These are phyloP conservation scores for Alentia gelatinosa DNA, from an alignment of 2,888 invertebrate species.

Conservation along the genomic window DNA sequence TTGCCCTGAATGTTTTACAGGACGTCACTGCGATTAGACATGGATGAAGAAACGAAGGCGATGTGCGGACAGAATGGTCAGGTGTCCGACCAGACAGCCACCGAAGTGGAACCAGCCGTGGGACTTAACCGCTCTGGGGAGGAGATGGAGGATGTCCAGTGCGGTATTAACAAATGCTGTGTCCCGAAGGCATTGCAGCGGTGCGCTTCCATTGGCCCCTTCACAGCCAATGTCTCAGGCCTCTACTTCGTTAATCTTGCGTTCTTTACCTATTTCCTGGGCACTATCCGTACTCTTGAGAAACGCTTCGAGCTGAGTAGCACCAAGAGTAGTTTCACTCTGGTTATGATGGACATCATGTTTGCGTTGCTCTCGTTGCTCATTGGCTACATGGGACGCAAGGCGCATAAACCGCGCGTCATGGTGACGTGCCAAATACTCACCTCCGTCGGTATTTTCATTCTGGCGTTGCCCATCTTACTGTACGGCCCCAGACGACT, in stretches of 20 bases:
- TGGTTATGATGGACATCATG: constrained; percentile 62
- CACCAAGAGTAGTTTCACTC: constrained; percentile 61
- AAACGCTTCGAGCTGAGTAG: constrained; percentile 63
- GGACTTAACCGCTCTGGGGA: background rate
- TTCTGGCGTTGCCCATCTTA: background rate
- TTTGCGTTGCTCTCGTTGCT: constrained; percentile 63
- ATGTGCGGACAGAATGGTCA: no score
- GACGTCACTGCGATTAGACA: no score
- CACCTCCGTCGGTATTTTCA: constrained; percentile 28
- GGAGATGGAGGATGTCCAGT: background rate
- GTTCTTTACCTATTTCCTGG: constrained; percentile 48
- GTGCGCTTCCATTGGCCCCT: constrained; percentile 27
- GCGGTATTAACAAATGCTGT: background rate
- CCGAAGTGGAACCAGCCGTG: no score
- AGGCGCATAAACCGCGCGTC: constrained; percentile 63
- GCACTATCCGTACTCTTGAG: constrained; percentile 64
- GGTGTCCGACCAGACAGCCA: no score
- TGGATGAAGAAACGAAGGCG: no score
- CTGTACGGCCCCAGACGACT: constrained; percentile 18
- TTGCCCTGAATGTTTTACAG: no score
- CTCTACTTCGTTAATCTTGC: constrained; percentile 24
- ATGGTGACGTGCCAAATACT: constrained; percentile 52
- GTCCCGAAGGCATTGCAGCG: background rate
- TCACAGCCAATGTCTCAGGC: constrained; percentile 29
- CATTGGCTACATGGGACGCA: constrained; percentile 64